These are phyloP conservation scores for Limosa lapponica DNA, from an alignment of 2,797 vertebrate species.

Conservation along the genomic window DNA sequence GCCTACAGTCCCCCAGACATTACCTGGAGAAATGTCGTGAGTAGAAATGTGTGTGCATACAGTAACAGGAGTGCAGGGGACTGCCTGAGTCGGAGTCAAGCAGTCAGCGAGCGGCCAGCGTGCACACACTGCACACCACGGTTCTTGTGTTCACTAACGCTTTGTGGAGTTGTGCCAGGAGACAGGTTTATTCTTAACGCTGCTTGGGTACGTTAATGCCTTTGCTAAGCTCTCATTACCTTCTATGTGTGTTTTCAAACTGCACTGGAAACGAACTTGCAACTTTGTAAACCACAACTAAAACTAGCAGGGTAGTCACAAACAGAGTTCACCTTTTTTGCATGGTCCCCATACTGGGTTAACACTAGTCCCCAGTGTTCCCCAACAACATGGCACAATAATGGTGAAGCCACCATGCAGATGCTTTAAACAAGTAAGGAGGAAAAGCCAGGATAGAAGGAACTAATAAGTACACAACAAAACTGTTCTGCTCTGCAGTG, in stretches of 20 bases:
- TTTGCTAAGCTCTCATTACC: neutral
- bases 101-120: neutral
- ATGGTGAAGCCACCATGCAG: neutral
- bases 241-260: neutral
- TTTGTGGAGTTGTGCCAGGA: neutral
- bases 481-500: constrained; percentile 27
- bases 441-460: constrained; percentile 18
- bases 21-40: neutral
- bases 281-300: neutral
- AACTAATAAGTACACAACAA: constrained; percentile 59
- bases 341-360: fast-evolving
- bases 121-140: fast-evolving
- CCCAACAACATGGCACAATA: neutral
- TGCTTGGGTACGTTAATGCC: neutral
- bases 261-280: neutral
- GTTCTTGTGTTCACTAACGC: neutral
- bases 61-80: neutral
- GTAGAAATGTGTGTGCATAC: neutral
- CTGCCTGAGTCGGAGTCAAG: neutral
- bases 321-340: neutral
- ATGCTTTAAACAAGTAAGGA: neutral
- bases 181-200: neutral
- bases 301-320: fast-evolving
- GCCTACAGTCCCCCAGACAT: neutral
- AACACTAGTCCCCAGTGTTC: neutral